These are phyloP conservation scores for Anarhynchus alexandrinus DNA, from an alignment of 2,113 vertebrate species.

Conservation along the genomic window DNA sequence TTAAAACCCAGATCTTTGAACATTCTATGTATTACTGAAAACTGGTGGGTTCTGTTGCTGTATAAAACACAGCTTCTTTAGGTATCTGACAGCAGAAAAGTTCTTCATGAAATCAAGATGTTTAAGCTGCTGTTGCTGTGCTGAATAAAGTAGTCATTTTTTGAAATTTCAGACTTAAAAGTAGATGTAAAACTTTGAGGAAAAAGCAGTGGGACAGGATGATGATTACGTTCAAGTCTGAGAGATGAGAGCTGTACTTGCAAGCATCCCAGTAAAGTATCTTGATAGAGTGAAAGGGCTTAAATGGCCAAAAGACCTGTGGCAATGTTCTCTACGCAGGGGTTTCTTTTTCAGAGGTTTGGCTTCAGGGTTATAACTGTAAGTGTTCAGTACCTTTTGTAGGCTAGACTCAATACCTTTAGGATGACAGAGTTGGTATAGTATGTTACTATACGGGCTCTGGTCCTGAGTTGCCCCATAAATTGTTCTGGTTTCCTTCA, in stretches of 20 bases:
- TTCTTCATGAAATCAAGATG: background rate
- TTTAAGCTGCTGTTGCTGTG: background rate
- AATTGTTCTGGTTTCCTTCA: background rate
- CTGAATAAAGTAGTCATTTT: background rate
- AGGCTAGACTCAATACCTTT: background rate
- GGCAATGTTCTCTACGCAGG: fast-evolving
- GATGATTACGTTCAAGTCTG: background rate
- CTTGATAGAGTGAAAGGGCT: background rate
- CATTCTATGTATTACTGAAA: background rate
- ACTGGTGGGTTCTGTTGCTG: background rate
- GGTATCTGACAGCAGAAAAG: background rate
- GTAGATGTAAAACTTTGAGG: background rate
- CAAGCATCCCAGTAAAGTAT: background rate
- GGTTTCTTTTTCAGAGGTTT: background rate
- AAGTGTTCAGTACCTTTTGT: background rate
- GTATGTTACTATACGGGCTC: background rate
- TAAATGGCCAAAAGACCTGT: background rate
- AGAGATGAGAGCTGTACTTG: background rate
- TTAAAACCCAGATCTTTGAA: background rate
- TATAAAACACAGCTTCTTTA: background rate
- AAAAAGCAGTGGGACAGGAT: background rate
- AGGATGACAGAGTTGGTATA: background rate
- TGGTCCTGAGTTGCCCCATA: background rate
- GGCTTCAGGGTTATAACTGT: background rate
- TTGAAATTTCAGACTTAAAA: background rate